phyloP scores from a whole-genome alignment of 2,888 invertebrate genomes.

The Meandrusa payeni region DNA sequence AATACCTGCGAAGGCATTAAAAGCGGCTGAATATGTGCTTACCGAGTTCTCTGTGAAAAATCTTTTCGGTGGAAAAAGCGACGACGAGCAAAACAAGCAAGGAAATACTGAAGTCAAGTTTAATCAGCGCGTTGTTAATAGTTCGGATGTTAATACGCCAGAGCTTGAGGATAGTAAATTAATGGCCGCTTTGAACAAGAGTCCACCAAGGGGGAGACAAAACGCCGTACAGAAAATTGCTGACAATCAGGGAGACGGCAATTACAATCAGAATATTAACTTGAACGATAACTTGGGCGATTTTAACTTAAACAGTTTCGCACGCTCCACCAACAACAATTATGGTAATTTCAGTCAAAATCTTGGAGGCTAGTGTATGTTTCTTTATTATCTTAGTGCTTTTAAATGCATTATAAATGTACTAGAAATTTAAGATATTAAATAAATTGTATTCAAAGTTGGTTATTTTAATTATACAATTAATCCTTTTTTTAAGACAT shows the following conservation, averaged over 20 bases:
- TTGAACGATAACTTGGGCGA: slow-evolving; percentile 9
- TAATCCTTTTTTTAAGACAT: no score
- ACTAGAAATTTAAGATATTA: no score
- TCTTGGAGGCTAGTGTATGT: not conserved
- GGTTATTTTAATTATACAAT: no score
- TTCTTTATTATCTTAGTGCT: no score
- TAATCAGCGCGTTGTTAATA: slow-evolving; percentile 2
- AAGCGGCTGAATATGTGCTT: slow-evolving; percentile 2
- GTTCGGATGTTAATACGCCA: not conserved
- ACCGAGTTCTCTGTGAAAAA: slow-evolving; percentile 3
- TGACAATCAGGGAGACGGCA: slow-evolving; percentile 10
- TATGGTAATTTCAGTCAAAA: slow-evolving; percentile 12
- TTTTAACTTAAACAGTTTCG: slow-evolving; percentile 10
- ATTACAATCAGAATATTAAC: slow-evolving; percentile 11
- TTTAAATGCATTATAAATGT: no score
- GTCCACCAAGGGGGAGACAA: not conserved
- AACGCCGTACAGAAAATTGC: slow-evolving; percentile 8
- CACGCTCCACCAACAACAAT: slow-evolving; percentile 6
- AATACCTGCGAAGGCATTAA: not conserved
- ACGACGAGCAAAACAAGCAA: not conserved
- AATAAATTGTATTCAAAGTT: no score
- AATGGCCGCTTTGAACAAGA: not conserved
- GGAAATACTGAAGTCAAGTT: not conserved
- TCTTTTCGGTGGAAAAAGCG: not conserved
- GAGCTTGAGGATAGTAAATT: not conserved